Evolutionary conservation across 2,888 invertebrate genomes (phyloP), one percentile per base, ranked within the genome.

Genomic region (Patella depressa): DNA sequence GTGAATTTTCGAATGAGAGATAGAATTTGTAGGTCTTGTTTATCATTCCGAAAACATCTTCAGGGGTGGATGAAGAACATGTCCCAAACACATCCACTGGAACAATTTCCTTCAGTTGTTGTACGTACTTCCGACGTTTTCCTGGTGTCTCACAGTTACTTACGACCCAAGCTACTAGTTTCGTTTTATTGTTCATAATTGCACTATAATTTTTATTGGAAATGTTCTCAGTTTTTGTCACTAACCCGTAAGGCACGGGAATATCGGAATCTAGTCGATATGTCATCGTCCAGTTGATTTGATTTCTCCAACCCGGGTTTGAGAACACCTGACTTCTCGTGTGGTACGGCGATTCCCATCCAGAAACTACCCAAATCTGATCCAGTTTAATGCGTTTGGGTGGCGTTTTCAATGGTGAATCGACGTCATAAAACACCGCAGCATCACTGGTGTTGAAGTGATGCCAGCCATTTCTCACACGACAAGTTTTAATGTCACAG

Each of bases 261-360:
- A 84, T 76, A 54, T 84, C 84, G 0, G 85, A 82, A 69, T 82
- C 84, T 2, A 57, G 34, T 34, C 84, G 71, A 69, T 83, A 83
- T 12, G 81, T 83, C 80, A 81, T 81, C 9, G 85, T 81, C 79
- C 79, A 78, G 77, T 85, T 85, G 9, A 65, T n/a, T 12, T 65
- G 9, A 11, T 65, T 19, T n/a, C 24, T 65, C n/a, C 7, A 65
- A 1, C n/a, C 24, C 24, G n/a, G 19, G n/a, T 65, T 65, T 19
- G n/a, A 19, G 17, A 65, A 65, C 12, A 19, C 65, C n/a, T 3
- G 9, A 19, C 19, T 19, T 19, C 24, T 19, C n/a, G 65, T 19
- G 24, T n/a, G 3, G 65, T 17, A 2, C 24, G 65, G 65, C n/a
- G 19, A 65, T n/a, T 65, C 65, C 65, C 65, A 65, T 0, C 2